These are phyloP conservation scores for Erithacus rubecula DNA, from an alignment of 2,797 vertebrate species.

Conservation along the genomic window DNA sequence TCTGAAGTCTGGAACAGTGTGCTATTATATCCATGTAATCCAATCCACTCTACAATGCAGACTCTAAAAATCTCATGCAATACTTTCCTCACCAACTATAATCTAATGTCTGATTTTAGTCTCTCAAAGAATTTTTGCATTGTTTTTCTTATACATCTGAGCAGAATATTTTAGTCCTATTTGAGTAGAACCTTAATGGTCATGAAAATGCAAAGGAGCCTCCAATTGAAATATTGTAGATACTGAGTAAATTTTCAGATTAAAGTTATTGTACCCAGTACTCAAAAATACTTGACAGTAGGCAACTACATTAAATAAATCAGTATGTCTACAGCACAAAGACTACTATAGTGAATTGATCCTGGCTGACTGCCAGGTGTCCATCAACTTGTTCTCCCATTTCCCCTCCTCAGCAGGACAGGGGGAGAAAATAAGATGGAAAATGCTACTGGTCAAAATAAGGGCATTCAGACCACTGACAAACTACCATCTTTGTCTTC, in stretches of 20 bases:
- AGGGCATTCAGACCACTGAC: not conserved
- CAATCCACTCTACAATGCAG: not conserved
- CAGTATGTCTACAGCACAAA: not conserved
- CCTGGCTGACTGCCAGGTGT: not conserved
- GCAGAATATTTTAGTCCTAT: not conserved
- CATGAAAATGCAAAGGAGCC: not conserved
- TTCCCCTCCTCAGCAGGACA: not conserved
- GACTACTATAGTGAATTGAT: not conserved
- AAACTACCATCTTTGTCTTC: not conserved
- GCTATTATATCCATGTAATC: not conserved
- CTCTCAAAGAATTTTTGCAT: not conserved
- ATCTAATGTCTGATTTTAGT: not conserved
- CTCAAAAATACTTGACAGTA: not conserved
- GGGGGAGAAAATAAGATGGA: not conserved
- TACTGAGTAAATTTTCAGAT: not conserved
- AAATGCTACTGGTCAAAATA: not conserved
- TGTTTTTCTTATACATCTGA: not conserved
- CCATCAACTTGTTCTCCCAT: not conserved
- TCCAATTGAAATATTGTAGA: not conserved
- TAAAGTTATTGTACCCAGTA: not conserved
- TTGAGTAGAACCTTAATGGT: not conserved
- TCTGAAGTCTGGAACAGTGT: not conserved
- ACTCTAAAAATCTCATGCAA: not conserved
- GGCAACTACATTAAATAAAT: not conserved
- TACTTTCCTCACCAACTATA: not conserved